Base-by-base conservation (phyloP, 2,113 vertebrate genomes). In the Polypterus bichir region DNA sequence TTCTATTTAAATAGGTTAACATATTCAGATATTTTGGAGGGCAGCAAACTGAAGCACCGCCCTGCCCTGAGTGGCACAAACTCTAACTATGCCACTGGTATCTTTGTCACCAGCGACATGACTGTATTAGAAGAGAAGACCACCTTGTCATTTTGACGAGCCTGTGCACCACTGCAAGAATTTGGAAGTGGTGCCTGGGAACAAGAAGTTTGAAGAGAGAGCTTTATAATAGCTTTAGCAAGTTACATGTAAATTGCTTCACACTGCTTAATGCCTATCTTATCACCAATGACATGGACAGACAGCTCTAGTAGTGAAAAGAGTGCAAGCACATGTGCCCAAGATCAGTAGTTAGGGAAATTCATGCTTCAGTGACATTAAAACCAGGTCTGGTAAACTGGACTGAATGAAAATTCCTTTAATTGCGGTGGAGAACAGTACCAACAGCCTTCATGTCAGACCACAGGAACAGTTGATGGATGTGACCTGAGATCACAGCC, bases 381-480 rank as follows among this genome's bases (percentile, higher is more conserved):
- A 71, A 59, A 64, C 56, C 48, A 65, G 64, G 47, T 73, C 64
- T 66, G 63, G 72, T 64, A 55, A 66, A 62, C 56, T 63, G 53
- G 63, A 73, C 61, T 49, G 11, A 64, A 51, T 62, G 59, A 64
- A 59, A 57, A 70, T 65, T 54, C 46, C 51, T 51, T 63, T 61
- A 9, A 71, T 48, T 56, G 62, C 47, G 49, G n/a, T 10, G 45
- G 44, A 66, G 46, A 70, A 53, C 51, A 66, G 65, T 64, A 65
- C 51, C 63, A 57, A 11, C 4, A 57, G 9, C 56, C 4, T 57
- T 57, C 56, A 4, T 57, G 48, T 7, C 44, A 11, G 46, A 46
- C 66, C 59, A 62, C 65, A 59, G 52, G 52, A 59, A 65, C 27
- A 70, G 65, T 57, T 71, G 71, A 68, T 73, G 70, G 66, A 77